Base-by-base conservation (phyloP, 53 echinoderm and acorn worm species). In the Henricia sp. region DNA sequence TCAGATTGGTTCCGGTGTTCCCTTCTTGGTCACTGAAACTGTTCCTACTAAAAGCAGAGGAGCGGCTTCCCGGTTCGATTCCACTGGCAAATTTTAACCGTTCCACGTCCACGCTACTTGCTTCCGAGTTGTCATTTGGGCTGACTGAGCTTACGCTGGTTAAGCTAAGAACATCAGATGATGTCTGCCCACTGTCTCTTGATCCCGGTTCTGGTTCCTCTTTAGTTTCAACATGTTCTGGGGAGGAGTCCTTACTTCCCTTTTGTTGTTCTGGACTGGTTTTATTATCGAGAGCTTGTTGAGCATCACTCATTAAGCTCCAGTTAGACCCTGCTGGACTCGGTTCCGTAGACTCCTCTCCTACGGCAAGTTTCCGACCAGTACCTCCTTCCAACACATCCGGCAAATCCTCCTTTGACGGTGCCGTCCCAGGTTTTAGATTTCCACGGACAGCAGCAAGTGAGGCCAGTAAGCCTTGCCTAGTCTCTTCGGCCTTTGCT, bases 361-460 rank as follows among this genome's bases (percentile, higher is more conserved):
- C 70, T 11, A 14, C 34, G 48, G 80, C 64, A 3, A 64, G 80
- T 80, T 80, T 80, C 8, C 9, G 80, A 26, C 64, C 64, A 4
- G 80, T 64, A 34, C 33, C 20, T 46, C 80, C 80, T 64, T 80
- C 80, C 63, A 63, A 48, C 20, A 17, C 65, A 57, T 59, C 76
- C 19, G 17, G 38, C 26, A 77, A 71, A 34, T 71, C 4, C 38
- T 90, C 90, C 37, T 78, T 85, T 25, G 90, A 90, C 9, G 77
- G 42, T 64, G 77, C 44, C 38, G 37, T 40, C 46, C 70, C 84
- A 16, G 71, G 35, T 42, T 76, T 76, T 16, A 58, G 13, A 34
- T 76, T 55, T 19, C 74, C 85, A 52, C 44, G 36, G 34, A 88
- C 88, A 30, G 83, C 88, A n/a, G 88, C 88, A 27, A 88, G 76